A percentile compares a stretch with the other conserved stretches of the same genome.
Conservation (phyloP, 2,888 invertebrate genomes). For the Pyrrhia umbra region DNA sequence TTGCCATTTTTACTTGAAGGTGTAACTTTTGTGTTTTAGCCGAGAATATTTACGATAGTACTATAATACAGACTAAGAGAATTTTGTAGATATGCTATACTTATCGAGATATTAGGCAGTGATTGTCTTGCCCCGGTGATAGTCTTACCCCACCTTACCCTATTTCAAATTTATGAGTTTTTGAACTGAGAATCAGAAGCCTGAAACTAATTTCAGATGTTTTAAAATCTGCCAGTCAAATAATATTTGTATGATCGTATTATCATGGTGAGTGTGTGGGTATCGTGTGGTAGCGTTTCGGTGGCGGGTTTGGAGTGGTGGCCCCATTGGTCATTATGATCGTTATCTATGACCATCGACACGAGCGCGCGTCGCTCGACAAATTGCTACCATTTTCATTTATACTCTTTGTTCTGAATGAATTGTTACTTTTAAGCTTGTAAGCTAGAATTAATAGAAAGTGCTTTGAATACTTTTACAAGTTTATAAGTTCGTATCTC, state of each 20-base stretch:
- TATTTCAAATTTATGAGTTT: neutral
- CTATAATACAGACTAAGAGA: too few species aligned
- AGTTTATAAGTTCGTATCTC: neutral
- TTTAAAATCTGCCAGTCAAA: slow-evolving; percentile 7
- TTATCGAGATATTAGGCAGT: too few species aligned
- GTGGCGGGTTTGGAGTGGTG: slow-evolving; percentile 73
- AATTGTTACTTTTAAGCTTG: slow-evolving; percentile 28
- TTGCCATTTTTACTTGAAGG: too few species aligned
- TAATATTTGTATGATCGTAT: slow-evolving; percentile 20
- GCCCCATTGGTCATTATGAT: slow-evolving; percentile 76
- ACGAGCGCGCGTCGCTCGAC: slow-evolving; percentile 68
- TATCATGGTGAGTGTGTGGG: neutral
- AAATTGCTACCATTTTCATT: slow-evolving; percentile 58
- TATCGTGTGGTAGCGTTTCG: slow-evolving; percentile 52
- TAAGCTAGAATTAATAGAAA: slow-evolving; percentile 17
- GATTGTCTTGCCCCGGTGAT: too few species aligned
- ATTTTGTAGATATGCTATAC: too few species aligned
- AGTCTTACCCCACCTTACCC: too few species aligned
- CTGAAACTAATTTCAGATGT: neutral
- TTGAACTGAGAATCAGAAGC: neutral
- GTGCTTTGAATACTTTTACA: slow-evolving; percentile 4
- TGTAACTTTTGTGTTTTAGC: too few species aligned
- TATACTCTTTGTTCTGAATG: slow-evolving; percentile 58
- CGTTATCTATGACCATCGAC: slow-evolving; percentile 80
- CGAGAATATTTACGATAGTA: too few species aligned